Evolutionary conservation across 2,113 vertebrate genomes (phyloP).

Genomic region (Solea solea): DNA sequence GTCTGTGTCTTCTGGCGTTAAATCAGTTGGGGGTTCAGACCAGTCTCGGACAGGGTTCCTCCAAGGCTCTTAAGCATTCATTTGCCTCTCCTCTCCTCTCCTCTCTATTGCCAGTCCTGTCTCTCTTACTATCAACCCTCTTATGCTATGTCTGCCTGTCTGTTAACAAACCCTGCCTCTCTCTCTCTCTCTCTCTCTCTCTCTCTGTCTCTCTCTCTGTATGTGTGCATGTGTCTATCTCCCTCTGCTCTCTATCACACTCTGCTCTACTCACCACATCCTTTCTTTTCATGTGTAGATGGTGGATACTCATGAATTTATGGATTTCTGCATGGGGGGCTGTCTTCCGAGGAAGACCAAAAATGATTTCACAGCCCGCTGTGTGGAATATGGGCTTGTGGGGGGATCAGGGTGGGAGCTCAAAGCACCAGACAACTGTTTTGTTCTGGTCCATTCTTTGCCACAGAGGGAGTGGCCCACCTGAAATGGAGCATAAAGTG

Average conservation of each 20-base stretch:
- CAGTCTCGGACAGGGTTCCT: constrained; percentile 69
- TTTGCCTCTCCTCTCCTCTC: constrained; percentile 36
- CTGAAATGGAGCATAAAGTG: constrained; percentile 61
- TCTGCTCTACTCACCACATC: constrained; percentile 56
- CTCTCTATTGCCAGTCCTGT: constrained; percentile 16
- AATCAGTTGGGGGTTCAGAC: constrained; percentile 67
- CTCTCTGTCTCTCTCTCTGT: constrained; percentile 8
- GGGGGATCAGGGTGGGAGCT: constrained; percentile 59
- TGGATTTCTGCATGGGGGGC: constrained; percentile 75
- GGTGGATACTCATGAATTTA: constrained; percentile 79
- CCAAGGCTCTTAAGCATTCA: constrained; percentile 68
- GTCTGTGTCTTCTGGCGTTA: constrained; percentile 66
- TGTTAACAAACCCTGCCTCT: constrained; percentile 23
- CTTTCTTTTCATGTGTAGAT: constrained; percentile 69
- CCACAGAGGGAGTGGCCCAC: constrained; percentile 61
- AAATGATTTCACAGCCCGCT: constrained; percentile 77
- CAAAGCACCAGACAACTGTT: constrained; percentile 65
- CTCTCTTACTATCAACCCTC: constrained; percentile 9
- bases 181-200: constrained; percentile 5
- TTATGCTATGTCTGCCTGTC: constrained; percentile 33
- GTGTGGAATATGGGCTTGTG: constrained; percentile 68
- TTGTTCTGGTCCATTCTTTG: constrained; percentile 70
- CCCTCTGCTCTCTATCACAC: constrained; percentile 52
- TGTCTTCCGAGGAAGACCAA: constrained; percentile 70
- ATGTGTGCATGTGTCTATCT: not conserved